Conservation (phyloP, 1,140 invertebrate species). For the Lysiphlebus fabarum region DNA sequence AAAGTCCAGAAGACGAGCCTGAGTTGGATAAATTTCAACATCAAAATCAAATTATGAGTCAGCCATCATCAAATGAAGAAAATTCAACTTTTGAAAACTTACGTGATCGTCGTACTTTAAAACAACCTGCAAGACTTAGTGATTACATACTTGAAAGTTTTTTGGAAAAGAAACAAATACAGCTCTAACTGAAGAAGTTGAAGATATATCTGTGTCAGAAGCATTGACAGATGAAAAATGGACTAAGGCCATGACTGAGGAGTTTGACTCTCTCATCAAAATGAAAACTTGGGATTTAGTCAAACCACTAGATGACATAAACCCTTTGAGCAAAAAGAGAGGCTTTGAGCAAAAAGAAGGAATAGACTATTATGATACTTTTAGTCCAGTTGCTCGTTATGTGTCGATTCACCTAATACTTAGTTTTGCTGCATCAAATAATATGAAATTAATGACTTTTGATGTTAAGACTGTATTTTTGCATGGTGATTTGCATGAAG, state of each 20-base stretch:
- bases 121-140: too few species aligned
- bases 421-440: conserved; percentile 8
- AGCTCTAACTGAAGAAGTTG: conserved; percentile 4
- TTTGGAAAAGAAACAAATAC: neutral
- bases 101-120: too few species aligned
- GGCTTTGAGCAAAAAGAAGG: conserved; percentile 42
- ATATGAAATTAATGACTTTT: conserved; percentile 38
- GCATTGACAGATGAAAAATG: conserved; percentile 7
- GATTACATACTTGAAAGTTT: conserved; percentile 18
- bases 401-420: neutral
- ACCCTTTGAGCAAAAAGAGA: conserved; percentile 36
- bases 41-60: neutral
- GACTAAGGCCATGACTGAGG: conserved; percentile 2
- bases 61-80: neutral
- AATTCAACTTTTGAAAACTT: conserved; percentile 32
- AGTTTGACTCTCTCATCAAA: neutral
- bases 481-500: conserved; percentile 40
- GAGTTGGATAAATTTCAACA: too few species aligned
- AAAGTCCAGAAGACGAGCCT: neutral
- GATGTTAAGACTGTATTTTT: conserved; percentile 50
- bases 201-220: conserved; percentile 9
- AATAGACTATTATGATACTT: conserved; percentile 33
- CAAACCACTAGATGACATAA: conserved; percentile 32
- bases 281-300: conserved; percentile 37
- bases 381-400: conserved; percentile 7